phyloP scores from a whole-genome alignment of 2,797 vertebrate genomes.

The Pampus argenteus region DNA sequence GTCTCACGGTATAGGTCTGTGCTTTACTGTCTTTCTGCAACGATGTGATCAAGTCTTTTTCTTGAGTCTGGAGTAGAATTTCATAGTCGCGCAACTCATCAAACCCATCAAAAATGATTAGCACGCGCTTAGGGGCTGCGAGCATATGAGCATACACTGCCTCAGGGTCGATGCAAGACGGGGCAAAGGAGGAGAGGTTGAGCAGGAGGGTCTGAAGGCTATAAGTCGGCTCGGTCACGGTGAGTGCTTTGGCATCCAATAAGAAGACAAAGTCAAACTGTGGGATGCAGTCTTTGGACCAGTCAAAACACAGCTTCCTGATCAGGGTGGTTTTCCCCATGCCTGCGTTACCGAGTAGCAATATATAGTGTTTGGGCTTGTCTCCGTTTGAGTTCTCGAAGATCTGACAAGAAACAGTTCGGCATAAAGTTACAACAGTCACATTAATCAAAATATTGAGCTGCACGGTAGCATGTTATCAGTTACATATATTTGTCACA shows the following conservation, averaged over 20 bases:
- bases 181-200: slow-evolving; percentile 69
- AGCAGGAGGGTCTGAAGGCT: slow-evolving; percentile 88
- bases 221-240: slow-evolving; percentile 67
- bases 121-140: slow-evolving; percentile 84
- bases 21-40: slow-evolving; percentile 70
- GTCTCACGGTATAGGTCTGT: slow-evolving; percentile 78
- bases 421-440: background rate
- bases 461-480: background rate
- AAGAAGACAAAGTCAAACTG: slow-evolving; percentile 93
- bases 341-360: slow-evolving; percentile 89
- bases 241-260: slow-evolving; percentile 85
- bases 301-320: slow-evolving; percentile 88
- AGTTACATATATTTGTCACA: background rate
- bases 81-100: slow-evolving; percentile 88
- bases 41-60: slow-evolving; percentile 62
- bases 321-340: slow-evolving; percentile 91
- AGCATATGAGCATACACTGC: slow-evolving; percentile 85
- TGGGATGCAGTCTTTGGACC: slow-evolving; percentile 85
- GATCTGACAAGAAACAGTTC: slow-evolving; percentile 59
- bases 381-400: slow-evolving; percentile 61
- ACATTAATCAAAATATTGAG: background rate
- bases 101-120: slow-evolving; percentile 91
- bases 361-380: slow-evolving; percentile 81
- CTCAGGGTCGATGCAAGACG: slow-evolving; percentile 51
- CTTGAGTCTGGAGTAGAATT: slow-evolving; percentile 70